Evolutionary conservation across 1,140 invertebrate genomes (phyloP), one percentile per base, ranked within the genome.

Genomic region (Drosophila sechellia): DNA sequence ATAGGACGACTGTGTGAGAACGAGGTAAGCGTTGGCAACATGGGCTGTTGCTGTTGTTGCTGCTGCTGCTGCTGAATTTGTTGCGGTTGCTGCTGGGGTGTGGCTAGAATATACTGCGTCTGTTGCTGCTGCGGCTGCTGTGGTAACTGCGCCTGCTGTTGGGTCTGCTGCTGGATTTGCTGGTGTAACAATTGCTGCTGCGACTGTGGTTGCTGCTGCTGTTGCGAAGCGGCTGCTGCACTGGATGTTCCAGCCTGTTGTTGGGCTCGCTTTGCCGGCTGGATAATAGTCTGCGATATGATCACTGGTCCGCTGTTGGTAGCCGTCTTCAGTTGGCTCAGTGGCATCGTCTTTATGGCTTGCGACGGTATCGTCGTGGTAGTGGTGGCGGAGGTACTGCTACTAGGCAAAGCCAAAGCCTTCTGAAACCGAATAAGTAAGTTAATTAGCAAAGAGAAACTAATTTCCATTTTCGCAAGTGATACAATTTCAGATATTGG

Each of bases 231-330:
- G 58, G 93, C 66, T 15, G 57, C 78, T 55, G 13, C 72, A 50
- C 71, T 76, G 15, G 85, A 87, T 35, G 83, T 77, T 31, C 65
- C 81, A 15, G 73, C 83, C 37, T 83, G 60, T 65, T 91, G 84
- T 81, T 78, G 84, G 10, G 93, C 73, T 4, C 89, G 77, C 58
- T 92, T 92, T 5, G 91, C 91, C 8, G 91, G 91, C 61, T 92
- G 87, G 31, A 92, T 92, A 34, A 92, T 91, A 50, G 91, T 92
- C 49, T 91, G 90, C 10, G 91, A 92, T 49, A 92, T 91, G 15
- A 91, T 91, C 17, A 91, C 84, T 11, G 91, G 91, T 0, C 90
- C 90, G 54, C 91, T 91, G 57, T 89, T 91, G 12, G 91, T 77
- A 4, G 91, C 89, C 46, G 79, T 81, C 57, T 92, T 92, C 4